A percentile compares a stretch with the other conserved stretches of the same genome.
phyloP scores from a whole-genome alignment of 2,113 vertebrate genomes.

The Chaenogobius annularis region DNA sequence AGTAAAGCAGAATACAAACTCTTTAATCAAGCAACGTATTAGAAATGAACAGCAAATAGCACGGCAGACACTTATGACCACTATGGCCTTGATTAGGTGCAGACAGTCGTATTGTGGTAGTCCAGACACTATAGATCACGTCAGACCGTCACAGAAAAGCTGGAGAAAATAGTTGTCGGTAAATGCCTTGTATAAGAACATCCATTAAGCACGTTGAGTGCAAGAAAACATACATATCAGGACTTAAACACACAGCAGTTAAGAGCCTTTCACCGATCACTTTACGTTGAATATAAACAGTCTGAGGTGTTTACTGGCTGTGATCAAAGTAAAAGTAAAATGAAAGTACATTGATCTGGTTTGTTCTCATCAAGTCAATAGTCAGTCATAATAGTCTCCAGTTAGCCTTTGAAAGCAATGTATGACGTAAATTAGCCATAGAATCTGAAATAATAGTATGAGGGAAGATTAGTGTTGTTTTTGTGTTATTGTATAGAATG shows the following conservation, averaged over 20 bases:
- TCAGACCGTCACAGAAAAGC: constrained; percentile 19
- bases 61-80: neutral
- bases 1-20: too few species aligned
- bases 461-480: neutral
- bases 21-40: neutral
- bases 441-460: neutral
- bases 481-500: neutral
- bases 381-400: neutral
- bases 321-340: neutral
- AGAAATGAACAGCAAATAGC: neutral
- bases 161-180: constrained; percentile 11
- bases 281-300: constrained; percentile 3
- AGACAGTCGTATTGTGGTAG: constrained; percentile 3
- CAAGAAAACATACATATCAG: constrained; percentile 21
- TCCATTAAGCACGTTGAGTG: constrained; percentile 1
- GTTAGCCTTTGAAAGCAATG: neutral
- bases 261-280: neutral
- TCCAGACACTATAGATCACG: constrained; percentile 16
- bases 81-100: neutral
- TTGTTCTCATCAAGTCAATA: neutral
- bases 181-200: constrained; percentile 31
- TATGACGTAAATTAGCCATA: neutral
- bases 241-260: constrained; percentile 7
- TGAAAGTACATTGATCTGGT: neutral
- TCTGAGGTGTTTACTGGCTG: neutral